Percentiles rank a stretch among this genome's conserved stretches.
Evolutionary conservation across 2,888 invertebrate species (phyloP).

Genomic region (Hyalella azteca): DNA sequence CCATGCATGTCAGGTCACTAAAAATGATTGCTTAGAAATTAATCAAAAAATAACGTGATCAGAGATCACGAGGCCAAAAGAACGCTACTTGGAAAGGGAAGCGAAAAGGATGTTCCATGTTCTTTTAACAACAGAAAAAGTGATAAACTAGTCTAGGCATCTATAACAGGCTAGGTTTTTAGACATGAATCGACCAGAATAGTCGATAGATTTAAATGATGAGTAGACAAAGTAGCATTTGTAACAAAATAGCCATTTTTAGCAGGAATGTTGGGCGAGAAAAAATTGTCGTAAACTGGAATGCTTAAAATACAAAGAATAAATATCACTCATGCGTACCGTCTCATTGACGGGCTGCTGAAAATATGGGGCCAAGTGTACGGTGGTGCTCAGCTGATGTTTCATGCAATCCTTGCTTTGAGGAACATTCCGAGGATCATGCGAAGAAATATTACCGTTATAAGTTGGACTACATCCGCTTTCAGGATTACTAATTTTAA

Average conservation of each 20-base stretch:
- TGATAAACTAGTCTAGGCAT: no score
- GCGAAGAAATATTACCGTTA: background rate
- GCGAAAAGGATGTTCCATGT: background rate
- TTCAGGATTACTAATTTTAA: background rate
- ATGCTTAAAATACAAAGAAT: background rate
- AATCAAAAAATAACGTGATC: background rate
- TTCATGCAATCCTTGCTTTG: background rate
- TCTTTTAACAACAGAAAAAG: no score
- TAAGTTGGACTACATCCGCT: background rate
- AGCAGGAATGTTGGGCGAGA: no score
- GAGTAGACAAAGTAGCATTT: background rate
- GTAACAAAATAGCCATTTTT: background rate
- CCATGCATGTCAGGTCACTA: no score
- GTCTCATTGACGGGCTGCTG: background rate
- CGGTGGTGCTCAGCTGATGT: background rate
- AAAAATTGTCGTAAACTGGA: background rate
- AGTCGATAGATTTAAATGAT: background rate
- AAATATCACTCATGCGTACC: background rate
- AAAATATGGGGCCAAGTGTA: background rate
- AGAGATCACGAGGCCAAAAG: background rate
- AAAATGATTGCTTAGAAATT: background rate
- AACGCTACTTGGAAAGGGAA: background rate
- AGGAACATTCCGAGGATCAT: background rate
- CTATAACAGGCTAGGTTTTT: no score
- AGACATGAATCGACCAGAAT: no score